Evolutionary conservation across 2,113 vertebrate species (phyloP).

Genomic region (Cricetomys ansorgei): DNA sequence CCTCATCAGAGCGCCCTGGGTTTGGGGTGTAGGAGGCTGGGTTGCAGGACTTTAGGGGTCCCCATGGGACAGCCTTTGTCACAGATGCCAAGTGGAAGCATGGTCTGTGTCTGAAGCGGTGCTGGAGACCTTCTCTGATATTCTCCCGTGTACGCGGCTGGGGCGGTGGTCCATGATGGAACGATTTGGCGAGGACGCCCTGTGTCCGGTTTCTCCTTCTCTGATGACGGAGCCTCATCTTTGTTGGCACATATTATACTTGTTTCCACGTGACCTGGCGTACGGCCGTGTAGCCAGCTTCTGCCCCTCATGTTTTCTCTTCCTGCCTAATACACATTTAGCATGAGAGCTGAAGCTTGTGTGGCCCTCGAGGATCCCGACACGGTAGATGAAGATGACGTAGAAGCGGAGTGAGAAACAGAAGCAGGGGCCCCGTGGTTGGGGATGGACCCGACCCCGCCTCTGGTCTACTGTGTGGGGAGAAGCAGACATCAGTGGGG

Average conservation of each 20-base stretch:
- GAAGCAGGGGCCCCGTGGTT: not conserved
- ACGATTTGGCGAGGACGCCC: not conserved
- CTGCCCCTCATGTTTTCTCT: not conserved
- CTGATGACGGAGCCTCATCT: not conserved
- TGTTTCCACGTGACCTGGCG: not conserved
- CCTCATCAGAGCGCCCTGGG: constrained; percentile 54
- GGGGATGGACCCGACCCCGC: no score
- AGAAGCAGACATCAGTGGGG: not conserved
- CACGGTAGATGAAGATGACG: not conserved
- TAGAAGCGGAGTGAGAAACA: not conserved
- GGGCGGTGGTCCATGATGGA: rapidly evolving
- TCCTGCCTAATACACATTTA: not conserved
- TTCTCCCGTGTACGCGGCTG: not conserved
- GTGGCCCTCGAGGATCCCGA: not conserved
- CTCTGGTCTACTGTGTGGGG: not conserved
- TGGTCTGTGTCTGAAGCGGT: not conserved
- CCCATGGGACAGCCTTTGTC: constrained; percentile 7
- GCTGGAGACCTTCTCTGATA: not conserved
- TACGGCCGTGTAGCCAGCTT: not conserved
- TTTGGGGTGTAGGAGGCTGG: not conserved
- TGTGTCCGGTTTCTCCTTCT: rapidly evolving
- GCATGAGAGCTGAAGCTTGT: not conserved
- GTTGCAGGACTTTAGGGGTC: constrained; percentile 47
- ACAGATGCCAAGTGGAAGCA: not conserved
- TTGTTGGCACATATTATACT: rapidly evolving